Percentiles rank a stretch among this genome's conserved stretches.
These are phyloP conservation scores for Cistogaster globosa DNA, from an alignment of 2,888 invertebrate genomes.

Conservation along the genomic window DNA sequence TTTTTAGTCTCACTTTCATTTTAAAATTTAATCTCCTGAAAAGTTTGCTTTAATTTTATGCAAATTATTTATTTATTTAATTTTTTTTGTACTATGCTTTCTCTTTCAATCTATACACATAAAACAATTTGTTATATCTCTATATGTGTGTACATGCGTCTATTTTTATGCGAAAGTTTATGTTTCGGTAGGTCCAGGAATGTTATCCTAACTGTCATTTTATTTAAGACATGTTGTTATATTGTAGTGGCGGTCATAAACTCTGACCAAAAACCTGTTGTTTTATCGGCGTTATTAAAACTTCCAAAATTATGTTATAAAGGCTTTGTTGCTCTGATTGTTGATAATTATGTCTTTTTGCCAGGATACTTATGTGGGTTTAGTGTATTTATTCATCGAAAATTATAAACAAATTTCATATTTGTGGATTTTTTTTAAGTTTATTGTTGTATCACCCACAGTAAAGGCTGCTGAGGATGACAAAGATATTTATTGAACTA, in stretches of 20 bases:
- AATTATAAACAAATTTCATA: conserved; percentile 24
- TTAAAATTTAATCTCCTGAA: background rate
- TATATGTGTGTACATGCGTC: background rate
- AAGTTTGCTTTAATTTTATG: background rate
- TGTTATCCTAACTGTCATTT: conserved; percentile 46
- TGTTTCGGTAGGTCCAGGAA: conserved; percentile 9
- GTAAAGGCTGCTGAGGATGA: too few species aligned
- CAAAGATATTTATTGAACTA: too few species aligned
- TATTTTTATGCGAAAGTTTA: too few species aligned
- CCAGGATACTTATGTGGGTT: conserved; percentile 3
- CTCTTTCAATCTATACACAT: too few species aligned
- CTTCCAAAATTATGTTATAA: conserved; percentile 60
- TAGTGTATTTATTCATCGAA: conserved; percentile 31
- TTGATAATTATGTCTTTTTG: conserved; percentile 17
- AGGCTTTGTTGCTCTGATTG: conserved; percentile 48
- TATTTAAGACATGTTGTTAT: conserved; percentile 44
- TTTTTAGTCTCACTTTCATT: background rate
- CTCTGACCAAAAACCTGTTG: conserved; percentile 68
- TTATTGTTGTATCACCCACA: background rate
- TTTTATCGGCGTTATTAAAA: conserved; percentile 36
- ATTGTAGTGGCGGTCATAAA: conserved; percentile 47
- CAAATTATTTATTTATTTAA: background rate
- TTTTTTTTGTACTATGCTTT: background rate
- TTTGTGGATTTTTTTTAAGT: conserved; percentile 10
- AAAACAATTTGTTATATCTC: background rate